Base-by-base conservation (phyloP, 2,888 invertebrate genomes). In the Diplolepis rosae region DNA sequence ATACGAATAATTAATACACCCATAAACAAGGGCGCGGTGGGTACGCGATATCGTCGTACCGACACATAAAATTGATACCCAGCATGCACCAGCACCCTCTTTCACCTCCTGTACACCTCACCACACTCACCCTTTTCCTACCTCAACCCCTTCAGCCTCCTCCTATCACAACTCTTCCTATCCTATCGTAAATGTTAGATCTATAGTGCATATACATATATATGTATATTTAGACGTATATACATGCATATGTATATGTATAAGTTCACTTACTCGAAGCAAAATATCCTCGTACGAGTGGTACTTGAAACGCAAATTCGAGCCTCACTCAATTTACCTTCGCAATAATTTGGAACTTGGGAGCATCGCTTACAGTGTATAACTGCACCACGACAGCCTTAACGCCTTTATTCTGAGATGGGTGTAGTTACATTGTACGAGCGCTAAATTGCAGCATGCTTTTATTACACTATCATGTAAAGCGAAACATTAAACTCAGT, bases 1-100 rank as follows among this genome's bases (percentile, higher is more conserved):
- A 85, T 87, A 84, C 82, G 87, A 87, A 87, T 87, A 87, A 87
- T 87, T 87, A 87, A 87, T 86, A 86, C 81, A 82, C 76, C 83
- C 82, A 85, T 87, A 86, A 87, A 86, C 86, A 86, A 86, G 83
- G 78, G 68, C 76, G 65, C 69, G 35, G 73, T 70, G 76, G 71
- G 56, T 72, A 77, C 71, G 70, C 73, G 82, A 83, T 85, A 83
- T 82, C 82, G 83, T 77, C 77, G 77, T 76, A 81, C 81, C 77
- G 80, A 80, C 82, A 80, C 82, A 82, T 85, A 84, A 86, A 86
- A 87, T 87, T 85, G 82, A 87, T 86, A 83, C 81, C 83, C 78
- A 69, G 78, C 74, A 73, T 79, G 80, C 78, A 70, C 71, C 72
- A 66, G 73, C 75, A 73, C 77, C 56, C 35, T 56, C 7, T 35